Base-by-base conservation (phyloP, 1,140 invertebrate species). In the Limonius californicus region DNA sequence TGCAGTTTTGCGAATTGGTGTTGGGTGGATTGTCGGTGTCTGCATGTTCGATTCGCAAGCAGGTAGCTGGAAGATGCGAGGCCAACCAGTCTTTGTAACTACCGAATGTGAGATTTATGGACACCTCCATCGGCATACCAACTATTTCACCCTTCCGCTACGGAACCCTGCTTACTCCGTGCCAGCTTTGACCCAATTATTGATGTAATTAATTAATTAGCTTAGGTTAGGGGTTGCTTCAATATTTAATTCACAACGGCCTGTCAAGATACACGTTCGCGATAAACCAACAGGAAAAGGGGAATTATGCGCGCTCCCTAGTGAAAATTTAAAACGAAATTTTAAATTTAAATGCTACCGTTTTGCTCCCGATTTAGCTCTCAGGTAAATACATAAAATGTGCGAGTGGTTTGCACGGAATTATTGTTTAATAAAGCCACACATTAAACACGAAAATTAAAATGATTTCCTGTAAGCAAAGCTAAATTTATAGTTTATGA, bases 51-150 rank as follows among this genome's bases (percentile, higher is more conserved):
- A 56, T 43, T 54, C 50, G 60, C 59, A 66, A 66, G 19, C 65
- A 67, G 65, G 62, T 67, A 67, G 65, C 59, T 43, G 23, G 8
- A 50, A 21, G 47, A 30, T 60, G 57, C 65, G 65, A 67, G 65
- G 65, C 59, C 65, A 64, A 67, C 65, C 47, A 53, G 65, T 67
- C 65, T 64, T 62, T 63, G 61, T 59, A 57, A 66, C 64, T 66
- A 63, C 64, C 64, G 64, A 66, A 66, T 56, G 55, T 43, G 57
- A 66, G 57, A 66, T 66, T 66, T 66, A 66, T 57, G 64, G 59
- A 35, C 58, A 55, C 35, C 56, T 63, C 15, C 21, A 53, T 30
- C 57, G 18, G 57, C 53, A 63, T 63, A 64, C 42, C 62, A 54
- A 43, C 30, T 63, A 54, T 61, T 20, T 27, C 57, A 55, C 62